phyloP scores from a whole-genome alignment of 2,113 vertebrate genomes.

The Lonchura striata region DNA sequence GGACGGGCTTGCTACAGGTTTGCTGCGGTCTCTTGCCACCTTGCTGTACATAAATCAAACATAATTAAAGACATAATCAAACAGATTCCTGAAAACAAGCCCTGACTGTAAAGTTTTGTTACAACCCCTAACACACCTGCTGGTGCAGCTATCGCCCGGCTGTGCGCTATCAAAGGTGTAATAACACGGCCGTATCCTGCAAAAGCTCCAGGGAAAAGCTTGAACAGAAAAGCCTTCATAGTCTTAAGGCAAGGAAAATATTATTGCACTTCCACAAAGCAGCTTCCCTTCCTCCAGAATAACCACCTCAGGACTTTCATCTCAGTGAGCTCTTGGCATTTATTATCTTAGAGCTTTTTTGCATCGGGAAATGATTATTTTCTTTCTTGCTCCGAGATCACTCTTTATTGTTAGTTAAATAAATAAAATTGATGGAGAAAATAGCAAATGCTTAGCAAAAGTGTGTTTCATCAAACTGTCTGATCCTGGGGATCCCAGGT shows the following conservation, averaged over 20 bases:
- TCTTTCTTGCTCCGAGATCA: constrained; percentile 33
- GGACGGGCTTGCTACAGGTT: not conserved
- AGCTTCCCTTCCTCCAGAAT: constrained; percentile 53
- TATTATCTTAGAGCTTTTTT: constrained; percentile 63
- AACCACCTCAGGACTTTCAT: constrained; percentile 60
- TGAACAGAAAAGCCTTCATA: constrained; percentile 66
- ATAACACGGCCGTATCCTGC: constrained; percentile 54
- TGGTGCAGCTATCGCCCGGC: not conserved
- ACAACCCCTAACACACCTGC: constrained; percentile 46
- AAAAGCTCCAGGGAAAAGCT: constrained; percentile 59
- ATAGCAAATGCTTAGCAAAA: constrained; percentile 39
- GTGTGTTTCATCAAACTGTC: not conserved
- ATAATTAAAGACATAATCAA: constrained; percentile 41
- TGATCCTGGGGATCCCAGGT: constrained; percentile 27
- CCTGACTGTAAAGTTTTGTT: constrained; percentile 13
- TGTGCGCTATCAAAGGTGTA: constrained; percentile 48
- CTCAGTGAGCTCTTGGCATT: constrained; percentile 5
- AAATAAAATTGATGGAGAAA: constrained; percentile 44
- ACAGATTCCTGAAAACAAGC: constrained; percentile 34
- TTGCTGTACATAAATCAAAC: not conserved
- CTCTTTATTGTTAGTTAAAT: constrained; percentile 53
- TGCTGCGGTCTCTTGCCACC: constrained; percentile 11
- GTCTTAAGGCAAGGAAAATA: constrained; percentile 65
- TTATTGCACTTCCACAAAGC: constrained; percentile 64
- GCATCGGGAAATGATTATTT: not conserved